Conservation (phyloP, 2,888 invertebrate genomes). For the Melieria crassipennis region DNA sequence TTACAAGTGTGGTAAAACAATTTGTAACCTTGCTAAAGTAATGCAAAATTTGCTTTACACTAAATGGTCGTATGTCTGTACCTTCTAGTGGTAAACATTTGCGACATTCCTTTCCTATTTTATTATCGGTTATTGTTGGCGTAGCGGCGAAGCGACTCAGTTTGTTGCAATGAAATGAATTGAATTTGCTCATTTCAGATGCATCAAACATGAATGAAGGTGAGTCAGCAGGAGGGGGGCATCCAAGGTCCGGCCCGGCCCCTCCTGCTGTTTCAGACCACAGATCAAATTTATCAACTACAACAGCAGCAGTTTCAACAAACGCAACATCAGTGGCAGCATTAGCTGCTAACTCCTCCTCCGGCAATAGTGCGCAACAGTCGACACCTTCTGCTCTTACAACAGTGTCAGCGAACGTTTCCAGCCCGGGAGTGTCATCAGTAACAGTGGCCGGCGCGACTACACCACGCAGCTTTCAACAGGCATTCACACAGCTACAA, state of each 20-base stretch:
- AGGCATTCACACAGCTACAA: constrained; percentile 49
- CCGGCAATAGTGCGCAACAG: constrained; percentile 29
- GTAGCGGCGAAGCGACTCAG: no score
- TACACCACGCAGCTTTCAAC: constrained; percentile 48
- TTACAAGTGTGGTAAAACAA: constrained; percentile 43
- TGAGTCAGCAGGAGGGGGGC: constrained; percentile 68
- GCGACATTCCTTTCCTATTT: background rate
- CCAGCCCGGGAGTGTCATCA: constrained; percentile 35
- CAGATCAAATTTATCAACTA: constrained; percentile 59
- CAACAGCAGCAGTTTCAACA: constrained; percentile 41
- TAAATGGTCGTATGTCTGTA: background rate
- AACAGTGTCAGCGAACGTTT: constrained; percentile 33
- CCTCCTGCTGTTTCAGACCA: constrained; percentile 67
- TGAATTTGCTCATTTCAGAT: constrained; percentile 55
- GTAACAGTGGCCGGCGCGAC: constrained; percentile 41
- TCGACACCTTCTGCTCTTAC: constrained; percentile 35
- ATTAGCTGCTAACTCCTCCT: constrained; percentile 21
- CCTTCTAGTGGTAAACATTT: constrained; percentile 12
- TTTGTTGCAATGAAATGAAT: background rate
- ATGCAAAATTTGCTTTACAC: constrained; percentile 26
- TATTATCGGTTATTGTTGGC: no score
- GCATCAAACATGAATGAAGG: constrained; percentile 68
- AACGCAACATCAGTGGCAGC: constrained; percentile 43
- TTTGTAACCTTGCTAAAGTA: constrained; percentile 46
- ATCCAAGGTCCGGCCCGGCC: constrained; percentile 66